These are phyloP conservation scores for Sitta carolinensis DNA, from an alignment of 2,797 vertebrate species.

Conservation along the genomic window DNA sequence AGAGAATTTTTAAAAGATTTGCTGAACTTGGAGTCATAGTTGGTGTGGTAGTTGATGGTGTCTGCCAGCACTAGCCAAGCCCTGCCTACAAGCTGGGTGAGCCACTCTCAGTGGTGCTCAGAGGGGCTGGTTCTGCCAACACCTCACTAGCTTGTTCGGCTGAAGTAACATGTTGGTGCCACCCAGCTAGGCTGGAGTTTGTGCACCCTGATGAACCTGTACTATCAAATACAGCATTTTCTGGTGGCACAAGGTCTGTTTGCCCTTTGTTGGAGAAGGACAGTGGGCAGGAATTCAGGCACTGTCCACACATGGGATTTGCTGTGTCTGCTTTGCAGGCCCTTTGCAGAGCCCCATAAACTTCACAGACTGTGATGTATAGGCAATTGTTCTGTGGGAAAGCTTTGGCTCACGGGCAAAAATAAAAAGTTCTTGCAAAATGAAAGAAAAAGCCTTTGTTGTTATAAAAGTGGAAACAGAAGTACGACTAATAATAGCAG, in stretches of 20 bases:
- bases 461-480: conserved; percentile 19
- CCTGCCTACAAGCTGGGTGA: background rate
- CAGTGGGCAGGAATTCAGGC: background rate
- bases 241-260: background rate
- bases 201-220: background rate
- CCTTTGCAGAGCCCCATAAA: background rate
- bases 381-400: background rate
- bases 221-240: background rate
- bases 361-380: background rate
- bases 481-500: background rate
- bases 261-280: background rate
- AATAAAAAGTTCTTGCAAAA: background rate
- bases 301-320: background rate
- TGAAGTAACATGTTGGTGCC: background rate
- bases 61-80: background rate
- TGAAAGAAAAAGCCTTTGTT: conserved; percentile 22
- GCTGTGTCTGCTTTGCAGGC: background rate
- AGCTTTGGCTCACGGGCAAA: background rate
- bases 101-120: background rate
- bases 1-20: background rate
- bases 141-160: background rate
- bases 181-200: background rate
- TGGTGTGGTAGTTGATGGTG: background rate
- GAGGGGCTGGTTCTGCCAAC: background rate
- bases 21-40: background rate